Evolutionary conservation across 2,113 vertebrate species (phyloP).

Genomic region (Tympanuchus pallidicinctus): DNA sequence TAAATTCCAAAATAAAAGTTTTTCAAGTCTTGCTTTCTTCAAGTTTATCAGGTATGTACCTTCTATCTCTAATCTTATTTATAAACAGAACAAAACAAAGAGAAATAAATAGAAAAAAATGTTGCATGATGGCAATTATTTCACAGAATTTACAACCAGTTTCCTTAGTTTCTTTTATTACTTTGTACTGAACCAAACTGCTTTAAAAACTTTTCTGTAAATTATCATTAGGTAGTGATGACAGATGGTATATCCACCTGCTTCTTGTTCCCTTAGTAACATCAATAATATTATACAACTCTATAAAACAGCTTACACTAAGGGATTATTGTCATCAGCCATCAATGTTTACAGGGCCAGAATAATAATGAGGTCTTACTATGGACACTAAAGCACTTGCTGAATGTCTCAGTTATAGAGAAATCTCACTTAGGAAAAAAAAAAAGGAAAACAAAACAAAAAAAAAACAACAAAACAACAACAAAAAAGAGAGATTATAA

Average conservation of each 20-base stretch:
- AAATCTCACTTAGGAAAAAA: background rate
- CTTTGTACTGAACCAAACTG: background rate
- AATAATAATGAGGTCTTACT: slow-evolving; percentile 10
- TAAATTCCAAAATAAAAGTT: background rate
- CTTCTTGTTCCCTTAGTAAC: slow-evolving; percentile 47
- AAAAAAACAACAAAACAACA: no score
- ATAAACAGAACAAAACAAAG: background rate
- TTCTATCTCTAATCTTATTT: background rate
- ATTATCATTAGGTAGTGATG: slow-evolving; percentile 30
- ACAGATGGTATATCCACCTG: slow-evolving; percentile 59
- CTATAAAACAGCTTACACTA: slow-evolving; percentile 33
- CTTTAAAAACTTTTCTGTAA: background rate
- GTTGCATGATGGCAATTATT: background rate
- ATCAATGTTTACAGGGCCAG: background rate
- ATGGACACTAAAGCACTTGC: background rate
- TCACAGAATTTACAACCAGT: background rate
- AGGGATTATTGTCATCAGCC: slow-evolving; percentile 25
- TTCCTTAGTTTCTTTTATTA: background rate
- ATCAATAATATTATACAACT: slow-evolving; percentile 41
- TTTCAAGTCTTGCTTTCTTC: background rate
- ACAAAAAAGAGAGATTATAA: background rate
- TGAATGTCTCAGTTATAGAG: background rate
- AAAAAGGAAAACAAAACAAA: background rate
- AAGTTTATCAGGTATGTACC: background rate
- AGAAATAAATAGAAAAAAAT: background rate